A percentile compares a stretch with the other conserved stretches of the same genome.
phyloP scores from a whole-genome alignment of 2,888 invertebrate species.

The Caenorhabditis wallacei region DNA sequence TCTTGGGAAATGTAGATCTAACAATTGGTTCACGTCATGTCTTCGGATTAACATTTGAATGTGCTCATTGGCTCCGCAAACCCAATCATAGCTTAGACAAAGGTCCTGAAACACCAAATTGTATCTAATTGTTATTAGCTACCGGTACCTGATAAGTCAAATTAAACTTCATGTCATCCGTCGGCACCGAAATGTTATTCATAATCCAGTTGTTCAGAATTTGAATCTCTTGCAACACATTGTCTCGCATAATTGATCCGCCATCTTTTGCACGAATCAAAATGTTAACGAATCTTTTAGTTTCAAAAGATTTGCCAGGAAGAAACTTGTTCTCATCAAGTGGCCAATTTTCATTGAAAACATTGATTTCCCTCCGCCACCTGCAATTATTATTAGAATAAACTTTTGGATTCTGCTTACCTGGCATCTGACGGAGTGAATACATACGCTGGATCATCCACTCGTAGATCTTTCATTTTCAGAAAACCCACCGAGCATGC shows the following conservation, averaged over 20 bases:
- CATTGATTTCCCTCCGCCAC: slow-evolving; percentile 79
- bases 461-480: slow-evolving; percentile 76
- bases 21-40: slow-evolving; percentile 77
- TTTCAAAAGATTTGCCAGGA: slow-evolving; percentile 82
- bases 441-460: slow-evolving; percentile 82
- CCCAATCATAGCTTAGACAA: slow-evolving; percentile 76
- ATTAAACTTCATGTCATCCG: slow-evolving; percentile 77
- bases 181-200: slow-evolving; percentile 79
- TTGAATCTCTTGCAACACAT: slow-evolving; percentile 78
- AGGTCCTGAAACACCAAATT: slow-evolving; percentile 70
- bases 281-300: slow-evolving; percentile 81
- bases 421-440: slow-evolving; percentile 82
- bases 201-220: slow-evolving; percentile 80
- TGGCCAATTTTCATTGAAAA: slow-evolving; percentile 82
- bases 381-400: slow-evolving; percentile 65
- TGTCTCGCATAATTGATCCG: slow-evolving; percentile 78
- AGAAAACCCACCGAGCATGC: slow-evolving; percentile 77
- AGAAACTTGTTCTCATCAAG: slow-evolving; percentile 82
- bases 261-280: slow-evolving; percentile 79
- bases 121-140: neutral
- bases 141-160: slow-evolving; percentile 79
- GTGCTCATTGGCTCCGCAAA: slow-evolving; percentile 81
- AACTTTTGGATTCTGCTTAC: slow-evolving; percentile 46
- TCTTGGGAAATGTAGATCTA: slow-evolving; percentile 80
- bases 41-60: slow-evolving; percentile 80